Evolutionary conservation across 2,888 invertebrate genomes (phyloP).

Genomic region (Endotricha flammealis): DNA sequence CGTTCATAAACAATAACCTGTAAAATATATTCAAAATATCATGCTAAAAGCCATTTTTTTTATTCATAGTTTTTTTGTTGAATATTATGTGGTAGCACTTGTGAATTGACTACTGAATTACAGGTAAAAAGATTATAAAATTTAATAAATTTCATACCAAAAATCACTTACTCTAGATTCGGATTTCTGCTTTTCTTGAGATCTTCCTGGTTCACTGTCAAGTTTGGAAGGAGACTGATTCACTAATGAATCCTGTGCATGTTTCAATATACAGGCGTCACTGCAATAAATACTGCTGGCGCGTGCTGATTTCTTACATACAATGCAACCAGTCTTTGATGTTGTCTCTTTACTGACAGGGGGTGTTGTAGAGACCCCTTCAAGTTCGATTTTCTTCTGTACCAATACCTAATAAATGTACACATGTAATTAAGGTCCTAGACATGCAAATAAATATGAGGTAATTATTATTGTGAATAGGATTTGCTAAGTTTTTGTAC

Average conservation of each 20-base stretch:
- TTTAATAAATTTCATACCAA: too few relatives aligned
- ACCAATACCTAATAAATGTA: constrained; percentile 26
- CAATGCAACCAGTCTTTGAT: constrained; percentile 80
- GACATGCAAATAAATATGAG: too few relatives aligned
- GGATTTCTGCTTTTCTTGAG: constrained; percentile 47
- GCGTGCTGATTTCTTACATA: constrained; percentile 87
- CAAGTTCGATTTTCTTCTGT: constrained; percentile 32
- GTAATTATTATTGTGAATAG: too few relatives aligned
- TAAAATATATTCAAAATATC: constrained; percentile 22
- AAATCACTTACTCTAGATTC: constrained; percentile 62
- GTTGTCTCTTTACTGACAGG: constrained; percentile 30
- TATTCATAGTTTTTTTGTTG: too few relatives aligned
- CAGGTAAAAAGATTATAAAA: too few relatives aligned
- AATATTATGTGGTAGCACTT: too few relatives aligned
- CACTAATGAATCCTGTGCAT: constrained; percentile 84
- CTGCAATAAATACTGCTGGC: constrained; percentile 93
- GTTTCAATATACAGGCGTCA: constrained; percentile 90
- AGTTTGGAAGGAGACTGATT: constrained; percentile 37
- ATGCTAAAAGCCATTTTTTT: too few relatives aligned
- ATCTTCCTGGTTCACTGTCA: constrained; percentile 40
- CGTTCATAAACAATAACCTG: constrained; percentile 90
- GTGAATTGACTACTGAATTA: too few relatives aligned
- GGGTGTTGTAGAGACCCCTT: constrained; percentile 23
- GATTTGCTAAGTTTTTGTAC: too few relatives aligned
- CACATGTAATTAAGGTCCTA: too few relatives aligned